These are phyloP conservation scores for Chloroceryle aenea DNA, from an alignment of 2,113 vertebrate genomes.

Conservation along the genomic window DNA sequence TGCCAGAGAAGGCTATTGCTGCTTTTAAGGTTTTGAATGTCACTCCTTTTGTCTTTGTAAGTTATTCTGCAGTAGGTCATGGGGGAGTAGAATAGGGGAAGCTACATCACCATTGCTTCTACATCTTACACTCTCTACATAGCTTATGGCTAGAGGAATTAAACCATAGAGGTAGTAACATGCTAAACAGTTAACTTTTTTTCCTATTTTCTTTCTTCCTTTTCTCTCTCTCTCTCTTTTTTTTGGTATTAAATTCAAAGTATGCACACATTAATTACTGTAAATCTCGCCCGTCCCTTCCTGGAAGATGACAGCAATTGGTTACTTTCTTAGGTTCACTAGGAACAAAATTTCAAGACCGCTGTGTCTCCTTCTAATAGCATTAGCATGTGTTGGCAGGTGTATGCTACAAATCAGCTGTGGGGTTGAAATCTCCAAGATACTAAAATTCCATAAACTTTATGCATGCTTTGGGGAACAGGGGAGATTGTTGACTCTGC, in stretches of 20 bases:
- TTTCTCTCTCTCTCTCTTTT: too few relatives aligned
- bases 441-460: neutral
- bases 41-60: neutral
- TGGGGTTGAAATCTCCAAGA: neutral
- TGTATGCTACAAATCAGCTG: neutral
- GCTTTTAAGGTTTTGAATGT: neutral
- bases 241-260: neutral
- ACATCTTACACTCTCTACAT: neutral
- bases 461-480: neutral
- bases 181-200: neutral
- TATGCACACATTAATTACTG: neutral
- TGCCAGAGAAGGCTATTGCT: neutral
- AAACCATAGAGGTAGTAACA: neutral
- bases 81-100: neutral
- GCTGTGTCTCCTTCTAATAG: neutral
- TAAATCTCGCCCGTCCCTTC: neutral
- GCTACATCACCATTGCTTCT: neutral
- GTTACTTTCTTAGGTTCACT: neutral
- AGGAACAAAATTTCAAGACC: neutral
- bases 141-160: neutral
- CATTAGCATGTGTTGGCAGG: neutral
- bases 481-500: neutral
- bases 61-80: neutral
- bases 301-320: neutral
- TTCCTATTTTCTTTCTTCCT: too few relatives aligned